phyloP scores from a whole-genome alignment of 2,888 invertebrate species.

The Hirtodrosophila confusa region DNA sequence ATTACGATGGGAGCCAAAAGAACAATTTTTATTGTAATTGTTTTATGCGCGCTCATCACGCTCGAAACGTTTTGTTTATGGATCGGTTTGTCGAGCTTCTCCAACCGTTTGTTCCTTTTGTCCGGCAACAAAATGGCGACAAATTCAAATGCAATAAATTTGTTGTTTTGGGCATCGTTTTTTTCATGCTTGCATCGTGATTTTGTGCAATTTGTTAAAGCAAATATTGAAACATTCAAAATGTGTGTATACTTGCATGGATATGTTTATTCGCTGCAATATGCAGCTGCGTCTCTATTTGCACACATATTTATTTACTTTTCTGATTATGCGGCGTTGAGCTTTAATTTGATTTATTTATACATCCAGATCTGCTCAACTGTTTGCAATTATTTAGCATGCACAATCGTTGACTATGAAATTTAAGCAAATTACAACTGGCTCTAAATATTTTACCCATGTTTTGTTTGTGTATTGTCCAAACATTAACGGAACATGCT shows the following conservation, averaged over 20 bases:
- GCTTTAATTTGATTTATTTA: constrained; percentile 76
- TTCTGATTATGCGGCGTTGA: constrained; percentile 68
- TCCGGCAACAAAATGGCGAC: constrained; percentile 57
- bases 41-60: constrained; percentile 66
- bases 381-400: constrained; percentile 42
- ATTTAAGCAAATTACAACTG: constrained; percentile 17
- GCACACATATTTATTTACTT: constrained; percentile 61
- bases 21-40: constrained; percentile 64
- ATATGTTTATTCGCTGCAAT: constrained; percentile 26
- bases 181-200: constrained; percentile 43
- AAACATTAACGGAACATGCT: constrained; percentile 6
- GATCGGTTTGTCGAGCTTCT: constrained; percentile 44
- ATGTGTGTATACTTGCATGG: constrained; percentile 33
- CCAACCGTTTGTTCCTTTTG: background rate
- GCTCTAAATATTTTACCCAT: background rate
- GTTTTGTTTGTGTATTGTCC: background rate
- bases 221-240: constrained; percentile 60
- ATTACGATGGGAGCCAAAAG: constrained; percentile 33
- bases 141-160: constrained; percentile 75
- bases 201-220: constrained; percentile 77
- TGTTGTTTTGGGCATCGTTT: constrained; percentile 24
- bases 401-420: constrained; percentile 22
- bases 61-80: constrained; percentile 57
- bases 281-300: constrained; percentile 38
- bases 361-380: constrained; percentile 40